Evolutionary conservation across 1,140 invertebrate genomes (phyloP).

Genomic region (Procambarus clarkii): DNA sequence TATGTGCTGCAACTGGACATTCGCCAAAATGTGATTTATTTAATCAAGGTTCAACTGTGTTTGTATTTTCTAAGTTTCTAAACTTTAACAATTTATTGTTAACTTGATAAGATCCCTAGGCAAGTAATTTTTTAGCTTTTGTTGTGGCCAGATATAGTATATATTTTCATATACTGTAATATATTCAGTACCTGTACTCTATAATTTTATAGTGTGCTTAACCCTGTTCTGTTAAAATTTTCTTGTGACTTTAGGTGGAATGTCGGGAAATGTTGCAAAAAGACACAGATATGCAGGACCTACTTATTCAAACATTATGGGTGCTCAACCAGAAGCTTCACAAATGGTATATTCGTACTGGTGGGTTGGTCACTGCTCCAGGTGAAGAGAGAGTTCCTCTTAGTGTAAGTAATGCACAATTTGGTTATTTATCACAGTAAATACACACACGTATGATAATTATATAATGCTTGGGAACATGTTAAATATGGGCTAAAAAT

Average conservation of each 20-base stretch:
- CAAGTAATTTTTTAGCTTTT: too few species aligned
- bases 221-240: neutral
- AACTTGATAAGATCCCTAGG: too few species aligned
- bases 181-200: neutral
- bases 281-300: neutral
- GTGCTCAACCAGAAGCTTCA: neutral
- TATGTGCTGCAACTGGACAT: too few species aligned
- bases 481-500: too few species aligned
- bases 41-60: too few species aligned
- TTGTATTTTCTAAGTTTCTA: too few species aligned
- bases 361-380: neutral
- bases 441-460: too few species aligned
- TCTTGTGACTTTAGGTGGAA: neutral
- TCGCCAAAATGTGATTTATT: too few species aligned
- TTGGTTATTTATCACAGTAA: too few species aligned
- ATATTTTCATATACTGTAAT: neutral
- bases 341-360: neutral
- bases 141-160: neutral
- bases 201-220: too few species aligned
- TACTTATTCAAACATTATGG: constrained; percentile 3
- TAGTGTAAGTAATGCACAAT: neutral
- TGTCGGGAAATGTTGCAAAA: neutral
- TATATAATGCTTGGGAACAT: too few species aligned
- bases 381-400: neutral
- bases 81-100: too few species aligned